Evolutionary conservation across 2,888 invertebrate genomes (phyloP), one percentile per base, ranked within the genome.

Genomic region (Dermolepida albohirtum): DNA sequence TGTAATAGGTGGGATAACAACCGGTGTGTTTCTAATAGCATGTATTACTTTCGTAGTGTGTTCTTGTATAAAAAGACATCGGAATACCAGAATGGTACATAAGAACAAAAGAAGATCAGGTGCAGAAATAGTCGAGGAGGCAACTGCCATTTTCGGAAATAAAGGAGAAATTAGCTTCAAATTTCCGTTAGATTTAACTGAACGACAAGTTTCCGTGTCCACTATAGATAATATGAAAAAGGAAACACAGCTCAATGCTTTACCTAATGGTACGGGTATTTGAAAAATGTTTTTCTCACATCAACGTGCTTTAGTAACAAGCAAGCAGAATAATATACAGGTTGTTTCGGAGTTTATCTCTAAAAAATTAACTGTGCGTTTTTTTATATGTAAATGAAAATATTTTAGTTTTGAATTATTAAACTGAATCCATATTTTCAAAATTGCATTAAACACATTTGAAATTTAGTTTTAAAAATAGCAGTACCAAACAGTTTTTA

Each of bases 11-110:
- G 87, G 10, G 83, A 84, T 71, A 72, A 52, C 69, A 59, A 78
- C 82, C 67, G 73, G 87, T 41, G 85, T 89, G 1, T 86, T 87
- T 66, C 79, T 86, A 14, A 78, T 86, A 41, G 79, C 87, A 49
- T 83, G 85, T 29, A 80, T 83, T 67, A 78, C 80, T 17, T 83
- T 85, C 63, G 84, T 81, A 1, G 83, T 91, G 62, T 87, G 88
- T 75, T 92, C 90, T 75, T 89, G 91, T 74, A 86, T 90, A 49
- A 89, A 89, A 67, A 87, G 90, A 72, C 89, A 90, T 4, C 90
- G 90, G 4, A 88, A 89, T 52, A 92, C 92, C 80, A 17, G 83
- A 85, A 71, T 72, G 40, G 74, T 75, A 59, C 79, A 79, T 43
- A 81, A 79, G 67, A 79, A 70, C 27, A 77, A 77, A 64, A 73